Base-by-base conservation (phyloP, 1,140 invertebrate species). In the Brachionus calyciflorus region DNA sequence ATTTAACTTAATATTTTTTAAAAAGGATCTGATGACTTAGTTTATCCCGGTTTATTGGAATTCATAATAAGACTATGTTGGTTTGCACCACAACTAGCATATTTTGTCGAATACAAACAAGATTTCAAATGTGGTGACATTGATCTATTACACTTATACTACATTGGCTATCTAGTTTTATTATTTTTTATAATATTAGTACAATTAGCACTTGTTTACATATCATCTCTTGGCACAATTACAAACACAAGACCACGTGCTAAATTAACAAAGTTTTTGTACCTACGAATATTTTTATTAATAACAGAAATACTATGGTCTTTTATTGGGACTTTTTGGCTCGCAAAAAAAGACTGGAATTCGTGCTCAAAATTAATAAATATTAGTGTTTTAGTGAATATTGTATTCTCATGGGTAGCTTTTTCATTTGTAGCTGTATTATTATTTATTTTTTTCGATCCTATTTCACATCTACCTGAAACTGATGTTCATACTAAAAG, bases 11-110 rank as follows among this genome's bases (percentile, higher is more conserved):
- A 33, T 51, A 12, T 12, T 21, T 63, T 48, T 49, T 0, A 46
- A 9, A 3, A 73, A 73, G 69, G 30, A 26, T 73, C 69, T 1
- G 69, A 73, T 55, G 69, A 73, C 19, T 55, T 73, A 46, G 49
- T 73, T 5, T 73, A 73, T 33, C 69, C 69, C 19, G 69, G 46
- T 21, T 41, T 73, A 24, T 14, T 37, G n/a, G 69, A 51, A 49
- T 24, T 73, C n/a, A 21, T 73, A 9, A n/a, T 21, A 1, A 44
- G 69, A 17, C 26, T 28, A 49, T 49, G 28, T 26, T 49, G 46
- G 46, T 73, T 55, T 46, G 0, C 51, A 33, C 69, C 69, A 12
- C 69, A 73, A 41, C 9, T 73, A 37, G 12, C 33, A 24, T 73
- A 73, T 17, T 73, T 51, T 19, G n/a, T 73, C 14, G 24, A 73